These are phyloP conservation scores for Xestoiulus laeticollis DNA, from an alignment of 2,888 invertebrate genomes.

Conservation along the genomic window DNA sequence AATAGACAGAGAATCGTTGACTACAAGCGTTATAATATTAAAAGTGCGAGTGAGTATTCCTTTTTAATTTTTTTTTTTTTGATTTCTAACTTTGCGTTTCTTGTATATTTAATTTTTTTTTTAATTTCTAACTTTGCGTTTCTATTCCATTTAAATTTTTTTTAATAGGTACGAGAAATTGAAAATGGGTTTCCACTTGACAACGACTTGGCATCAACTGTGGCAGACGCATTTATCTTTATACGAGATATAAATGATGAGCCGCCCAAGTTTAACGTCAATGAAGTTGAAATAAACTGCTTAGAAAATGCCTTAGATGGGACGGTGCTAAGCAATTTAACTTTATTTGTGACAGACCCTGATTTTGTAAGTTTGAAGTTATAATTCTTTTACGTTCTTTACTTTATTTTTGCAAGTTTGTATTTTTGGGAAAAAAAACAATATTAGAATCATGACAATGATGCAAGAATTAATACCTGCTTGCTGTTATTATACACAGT, in stretches of 20 bases:
- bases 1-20: slow-evolving; percentile 82
- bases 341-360: slow-evolving; percentile 86
- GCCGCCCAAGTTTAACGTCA: slow-evolving; percentile 81
- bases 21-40: slow-evolving; percentile 80
- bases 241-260: slow-evolving; percentile 91
- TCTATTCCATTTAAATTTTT: too few relatives aligned
- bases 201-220: slow-evolving; percentile 74
- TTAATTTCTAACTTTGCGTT: too few relatives aligned
- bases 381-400: not conserved
- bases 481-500: too few relatives aligned
- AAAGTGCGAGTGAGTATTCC: slow-evolving; percentile 68
- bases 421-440: too few relatives aligned
- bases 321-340: slow-evolving; percentile 80
- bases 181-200: slow-evolving; percentile 76
- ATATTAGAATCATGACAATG: too few relatives aligned
- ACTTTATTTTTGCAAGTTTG: not conserved
- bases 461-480: too few relatives aligned
- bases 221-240: slow-evolving; percentile 80
- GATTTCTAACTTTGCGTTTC: too few relatives aligned
- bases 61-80: not conserved
- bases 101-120: too few relatives aligned
- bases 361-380: slow-evolving; percentile 76
- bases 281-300: slow-evolving; percentile 82
- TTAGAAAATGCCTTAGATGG: slow-evolving; percentile 84
- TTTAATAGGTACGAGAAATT: slow-evolving; percentile 74